Evolutionary conservation across 2,888 invertebrate species (phyloP), one percentile per base, ranked within the genome.

Genomic region (Silvanus unidentatus): DNA sequence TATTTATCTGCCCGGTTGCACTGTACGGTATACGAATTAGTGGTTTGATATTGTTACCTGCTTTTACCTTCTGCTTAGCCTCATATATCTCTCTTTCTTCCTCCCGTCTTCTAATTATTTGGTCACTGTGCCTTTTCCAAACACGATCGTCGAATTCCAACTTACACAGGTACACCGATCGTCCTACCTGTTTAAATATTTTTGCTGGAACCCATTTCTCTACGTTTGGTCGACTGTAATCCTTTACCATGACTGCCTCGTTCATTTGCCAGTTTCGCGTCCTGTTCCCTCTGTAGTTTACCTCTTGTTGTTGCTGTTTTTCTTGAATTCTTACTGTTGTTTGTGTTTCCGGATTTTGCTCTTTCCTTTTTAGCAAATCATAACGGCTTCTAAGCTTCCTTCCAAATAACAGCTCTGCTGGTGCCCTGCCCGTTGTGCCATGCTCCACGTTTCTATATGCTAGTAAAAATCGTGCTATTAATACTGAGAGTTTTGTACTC

Each of bases 391-490:
- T 15, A 8, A 45, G 16, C 10, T 29, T 28, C 16, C 29, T 29
- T 14, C 45, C 43, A 43, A 43, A 44, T 15, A 48, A 11, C n/a
- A 46, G 28, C 42, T 45, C 39, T 32, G 50, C 35, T 35, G 48
- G 48, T 28, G 47, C 27, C 43, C 46, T 40, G n/a, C 30, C 29
- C 4, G 48, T 50, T 2, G 34, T 38, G 13, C 29, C 15, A 40
- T 50, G 48, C 29, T 29, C 13, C 4, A 12, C 32, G n/a, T 32
- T 37, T 13, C 37, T 37, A n/a, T 37, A 37, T 15, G 9, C 10
- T 6, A 50, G 14, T 12, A 50, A 32, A 35, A 44, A 48, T 30
- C 48, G 27, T n/a, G 42, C 22, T 11, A 50, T 29, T 28, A 36
- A 9, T 15, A 32, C 12, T 40, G 40, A 34, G 16, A 41, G 9